A percentile compares a stretch with the other conserved stretches of the same genome.
Conservation (phyloP, 1,140 invertebrate genomes). For the Pollicipes pollicipes region DNA sequence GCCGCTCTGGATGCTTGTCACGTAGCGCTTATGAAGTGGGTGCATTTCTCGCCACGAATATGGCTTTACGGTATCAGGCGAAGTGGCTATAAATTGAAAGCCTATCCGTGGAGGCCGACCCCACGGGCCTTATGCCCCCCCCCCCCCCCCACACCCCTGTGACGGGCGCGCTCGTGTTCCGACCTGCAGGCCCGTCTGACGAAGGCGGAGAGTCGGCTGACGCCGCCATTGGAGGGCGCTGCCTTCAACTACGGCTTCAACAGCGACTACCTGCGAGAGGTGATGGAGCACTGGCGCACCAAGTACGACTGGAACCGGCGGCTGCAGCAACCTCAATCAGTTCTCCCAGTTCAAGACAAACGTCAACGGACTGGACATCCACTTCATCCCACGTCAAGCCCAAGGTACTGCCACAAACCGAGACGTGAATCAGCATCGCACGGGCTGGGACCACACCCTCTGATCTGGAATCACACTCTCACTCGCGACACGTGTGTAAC, state of each 20-base stretch:
- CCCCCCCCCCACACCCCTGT: too few species aligned
- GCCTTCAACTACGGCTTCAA: conserved; percentile 63
- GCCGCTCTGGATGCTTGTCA: too few species aligned
- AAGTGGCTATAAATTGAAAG: too few species aligned
- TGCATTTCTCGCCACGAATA: too few species aligned
- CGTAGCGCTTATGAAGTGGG: too few species aligned
- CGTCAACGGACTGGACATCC: conserved; percentile 51
- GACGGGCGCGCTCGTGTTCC: too few species aligned
- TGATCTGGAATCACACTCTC: too few species aligned
- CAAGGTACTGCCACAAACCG: conserved; percentile 3
- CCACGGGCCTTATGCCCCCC: too few species aligned
- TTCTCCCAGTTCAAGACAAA: conserved; percentile 48
- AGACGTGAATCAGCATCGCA: conserved; percentile 20
- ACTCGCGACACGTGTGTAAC: too few species aligned
- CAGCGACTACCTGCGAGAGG: conserved; percentile 42
- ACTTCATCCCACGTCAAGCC: conserved; percentile 48
- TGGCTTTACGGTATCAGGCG: too few species aligned
- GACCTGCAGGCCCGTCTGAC: background rate
- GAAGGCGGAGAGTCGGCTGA: conserved; percentile 12
- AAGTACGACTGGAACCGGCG: conserved; percentile 53
- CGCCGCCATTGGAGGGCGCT: conserved; percentile 42
- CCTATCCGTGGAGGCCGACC: too few species aligned
- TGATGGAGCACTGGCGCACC: conserved; percentile 52
- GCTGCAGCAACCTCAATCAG: conserved; percentile 44
- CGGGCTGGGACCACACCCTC: too few species aligned